Evolutionary conservation across 2,888 invertebrate species (phyloP), one percentile per base, ranked within the genome.

Genomic region (Steinernema hermaphroditum): DNA sequence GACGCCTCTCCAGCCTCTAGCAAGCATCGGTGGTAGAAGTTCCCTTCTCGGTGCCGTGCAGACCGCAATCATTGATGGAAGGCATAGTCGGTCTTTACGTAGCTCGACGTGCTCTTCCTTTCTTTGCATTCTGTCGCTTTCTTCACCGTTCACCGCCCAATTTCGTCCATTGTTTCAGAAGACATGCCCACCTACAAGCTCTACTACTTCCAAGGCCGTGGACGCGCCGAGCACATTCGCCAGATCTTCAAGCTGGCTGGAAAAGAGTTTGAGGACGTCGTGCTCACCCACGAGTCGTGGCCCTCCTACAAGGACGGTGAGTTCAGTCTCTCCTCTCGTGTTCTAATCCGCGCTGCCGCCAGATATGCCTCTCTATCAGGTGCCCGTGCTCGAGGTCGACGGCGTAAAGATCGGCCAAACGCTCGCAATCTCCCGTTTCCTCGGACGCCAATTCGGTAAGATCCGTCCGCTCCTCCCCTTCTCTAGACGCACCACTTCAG

Each of bases 361-460:
- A 84, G 84, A 81, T 46, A 84, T 80, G 79, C 84, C 84, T 57
- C 75, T 84, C n/a, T 80, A 81, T 22, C 83, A 84, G 72, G 74
- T 83, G 19, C 84, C 84, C n/a, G 83, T 84, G 16, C 76, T 84
- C 8, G 84, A 84, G 71, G 80, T 84, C n/a, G 81, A 84, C 72
- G 83, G 83, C 43, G 76, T 76, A 6, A 81, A 82, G 74, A 78
- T 84, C 70, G 79, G 76, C 32, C 83, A 82, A 75, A 76, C 79
- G 44, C 71, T 80, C 22, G 82, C 84, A 16, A 83, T 83, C 73
- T 74, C 78, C 9, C 80, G 84, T 34, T 84, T 76, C 71, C 71
- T 84, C 34, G 84, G 78, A n/a, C 79, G 80, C 71, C 76, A 79
- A 73, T 81, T 80, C 75, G 79, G 84, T 83, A 54, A 73, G 24